A percentile compares a stretch with the other conserved stretches of the same genome.
Conservation (phyloP, 2,888 invertebrate species). For the Spodoptera picta region DNA sequence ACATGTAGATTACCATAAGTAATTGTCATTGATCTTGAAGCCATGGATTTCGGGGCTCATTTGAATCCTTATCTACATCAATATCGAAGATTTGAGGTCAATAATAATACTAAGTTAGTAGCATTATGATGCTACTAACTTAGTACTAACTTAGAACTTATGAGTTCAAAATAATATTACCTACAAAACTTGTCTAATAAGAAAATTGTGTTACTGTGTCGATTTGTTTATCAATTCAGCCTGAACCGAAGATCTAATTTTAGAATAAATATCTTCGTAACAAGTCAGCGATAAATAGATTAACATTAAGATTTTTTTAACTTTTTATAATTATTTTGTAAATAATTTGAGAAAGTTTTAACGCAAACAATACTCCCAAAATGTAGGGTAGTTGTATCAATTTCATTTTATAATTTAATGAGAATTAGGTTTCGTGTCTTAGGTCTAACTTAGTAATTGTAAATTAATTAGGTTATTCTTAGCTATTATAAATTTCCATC, state of each 20-base stretch:
- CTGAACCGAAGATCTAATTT: too few relatives aligned
- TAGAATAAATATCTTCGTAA: not conserved
- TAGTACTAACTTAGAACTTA: too few relatives aligned
- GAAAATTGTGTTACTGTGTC: slow-evolving; percentile 14
- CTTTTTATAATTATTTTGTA: too few relatives aligned
- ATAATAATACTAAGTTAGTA: slow-evolving; percentile 15
- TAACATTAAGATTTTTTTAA: too few relatives aligned
- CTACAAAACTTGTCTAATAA: slow-evolving; percentile 6
- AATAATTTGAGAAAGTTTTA: too few relatives aligned
- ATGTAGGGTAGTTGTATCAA: too few relatives aligned
- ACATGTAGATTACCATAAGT: slow-evolving; percentile 21
- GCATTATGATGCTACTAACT: too few relatives aligned
- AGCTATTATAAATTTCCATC: not conserved
- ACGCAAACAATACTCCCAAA: too few relatives aligned
- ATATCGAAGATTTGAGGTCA: slow-evolving; percentile 1
- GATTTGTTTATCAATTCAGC: not conserved
- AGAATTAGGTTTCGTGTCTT: slow-evolving; percentile 38
- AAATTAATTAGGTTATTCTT: slow-evolving; percentile 6
- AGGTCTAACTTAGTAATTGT: slow-evolving; percentile 20
- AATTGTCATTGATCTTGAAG: slow-evolving; percentile 30
- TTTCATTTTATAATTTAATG: slow-evolving; percentile 2
- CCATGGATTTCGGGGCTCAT: slow-evolving; percentile 31
- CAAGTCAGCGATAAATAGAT: too few relatives aligned
- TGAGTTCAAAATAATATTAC: slow-evolving; percentile 14
- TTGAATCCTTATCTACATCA: slow-evolving; percentile 32